phyloP scores from a whole-genome alignment of 2,113 vertebrate genomes.

The Donacobius atricapilla region DNA sequence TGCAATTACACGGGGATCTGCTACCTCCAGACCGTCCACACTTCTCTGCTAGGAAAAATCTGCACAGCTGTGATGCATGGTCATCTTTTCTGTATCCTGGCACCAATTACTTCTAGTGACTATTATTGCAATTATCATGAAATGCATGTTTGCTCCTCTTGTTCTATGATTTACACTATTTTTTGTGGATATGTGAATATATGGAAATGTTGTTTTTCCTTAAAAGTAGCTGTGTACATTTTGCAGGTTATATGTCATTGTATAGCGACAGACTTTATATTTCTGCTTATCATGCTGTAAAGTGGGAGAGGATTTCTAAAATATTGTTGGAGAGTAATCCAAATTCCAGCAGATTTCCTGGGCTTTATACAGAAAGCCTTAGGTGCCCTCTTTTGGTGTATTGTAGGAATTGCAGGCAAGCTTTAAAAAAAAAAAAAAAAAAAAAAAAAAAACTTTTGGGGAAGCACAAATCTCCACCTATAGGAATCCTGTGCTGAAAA shows the following conservation, averaged over 20 bases:
- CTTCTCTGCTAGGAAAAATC: background rate
- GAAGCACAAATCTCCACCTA: background rate
- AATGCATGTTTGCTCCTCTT: background rate
- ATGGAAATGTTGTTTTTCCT: background rate
- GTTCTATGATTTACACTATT: background rate
- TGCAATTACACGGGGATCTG: background rate
- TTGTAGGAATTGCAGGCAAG: background rate
- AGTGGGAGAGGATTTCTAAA: conserved; percentile 17
- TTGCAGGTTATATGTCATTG: background rate
- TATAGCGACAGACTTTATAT: background rate
- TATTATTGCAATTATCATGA: background rate
- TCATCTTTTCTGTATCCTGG: background rate
- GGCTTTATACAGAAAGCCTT: conserved; percentile 47
- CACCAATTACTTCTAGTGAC: background rate
- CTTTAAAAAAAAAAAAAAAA: background rate
- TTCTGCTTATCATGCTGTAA: background rate
- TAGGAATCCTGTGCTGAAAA: background rate
- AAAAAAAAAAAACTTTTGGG: background rate
- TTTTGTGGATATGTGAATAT: background rate
- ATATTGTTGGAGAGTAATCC: background rate
- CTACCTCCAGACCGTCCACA: background rate
- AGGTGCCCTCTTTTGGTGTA: conserved; percentile 71
- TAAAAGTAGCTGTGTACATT: background rate
- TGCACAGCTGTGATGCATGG: background rate
- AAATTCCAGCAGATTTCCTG: background rate